Evolutionary conservation across 2,797 vertebrate species (phyloP), one percentile per base, ranked within the genome.

Genomic region (Antennarius maculatus): DNA sequence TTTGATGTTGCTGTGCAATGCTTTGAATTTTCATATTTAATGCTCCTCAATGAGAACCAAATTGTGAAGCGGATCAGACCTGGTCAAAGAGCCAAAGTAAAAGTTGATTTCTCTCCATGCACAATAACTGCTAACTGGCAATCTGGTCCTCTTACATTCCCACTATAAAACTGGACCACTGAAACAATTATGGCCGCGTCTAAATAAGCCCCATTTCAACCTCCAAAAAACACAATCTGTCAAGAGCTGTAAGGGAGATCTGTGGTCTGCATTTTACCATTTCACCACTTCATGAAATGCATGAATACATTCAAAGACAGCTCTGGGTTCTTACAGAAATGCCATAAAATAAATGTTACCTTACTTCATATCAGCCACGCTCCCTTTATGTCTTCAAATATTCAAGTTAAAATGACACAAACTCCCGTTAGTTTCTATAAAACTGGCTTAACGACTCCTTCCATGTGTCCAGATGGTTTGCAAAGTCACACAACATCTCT

Each of bases 81-180:
- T 8, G 31, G 23, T 52, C 47, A 16, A 8, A 27, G 23, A 66
- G 54, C 56, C 56, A 77, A 75, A 66, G 65, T n/a, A 49, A 78
- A 65, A 70, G 50, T 47, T 57, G 63, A 76, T 74, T 62, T 48
- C 50, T 65, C 23, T 86, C 74, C 61, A 61, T 74, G 65, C 48
- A 71, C 76, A 80, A 76, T 71, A 76, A 61, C 61, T 60, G 34
- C 64, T 69, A 63, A 76, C 67, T 71, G 65, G 70, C 72, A 79
- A 74, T 77, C 70, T 65, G 75, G 71, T 15, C 54, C 51, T 70
- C 51, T 64, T 57, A 53, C 41, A 57, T 76, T 84, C 79, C 79
- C 73, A 71, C 81, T 74, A 63, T 83, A 84, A 85, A 87, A 82
- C 72, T 65, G 72, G 77, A 83, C 84, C 86, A 68, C 87, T 54